Percentiles rank a stretch among this genome's conserved stretches.
Conservation (phyloP, 23 tunicate genomes). For the Trididemnum miniatum region DNA sequence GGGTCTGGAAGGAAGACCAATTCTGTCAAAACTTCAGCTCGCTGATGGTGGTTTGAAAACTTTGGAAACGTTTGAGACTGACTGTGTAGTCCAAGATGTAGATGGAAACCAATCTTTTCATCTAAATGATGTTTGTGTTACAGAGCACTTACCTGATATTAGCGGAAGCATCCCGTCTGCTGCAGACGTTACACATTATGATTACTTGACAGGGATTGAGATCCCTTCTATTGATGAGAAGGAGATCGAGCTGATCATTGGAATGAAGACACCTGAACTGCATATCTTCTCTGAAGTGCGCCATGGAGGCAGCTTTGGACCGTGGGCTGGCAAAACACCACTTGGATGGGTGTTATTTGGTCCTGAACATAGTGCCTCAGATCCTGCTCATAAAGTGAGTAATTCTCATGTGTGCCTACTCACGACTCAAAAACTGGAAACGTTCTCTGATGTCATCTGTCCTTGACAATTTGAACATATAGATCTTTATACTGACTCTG, state of each 20-base stretch:
- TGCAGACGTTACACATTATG: not conserved
- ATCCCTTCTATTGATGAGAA: not conserved
- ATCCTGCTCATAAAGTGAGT: not conserved
- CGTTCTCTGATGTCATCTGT: not conserved
- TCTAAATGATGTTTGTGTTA: not conserved
- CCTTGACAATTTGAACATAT: not conserved
- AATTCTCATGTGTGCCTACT: not conserved
- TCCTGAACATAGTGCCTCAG: not conserved
- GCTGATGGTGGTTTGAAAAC: not conserved
- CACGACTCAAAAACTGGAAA: not conserved
- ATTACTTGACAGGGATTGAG: not conserved
- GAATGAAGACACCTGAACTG: not conserved
- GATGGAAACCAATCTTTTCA: not conserved
- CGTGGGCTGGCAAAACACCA: not conserved
- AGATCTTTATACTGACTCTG: not conserved
- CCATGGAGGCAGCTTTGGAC: not conserved
- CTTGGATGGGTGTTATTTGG: slow-evolving; percentile 11
- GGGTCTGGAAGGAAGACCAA: not conserved
- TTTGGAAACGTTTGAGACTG: not conserved
- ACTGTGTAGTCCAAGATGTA: not conserved
- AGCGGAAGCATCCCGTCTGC: not conserved
- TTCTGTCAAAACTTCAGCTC: not conserved
- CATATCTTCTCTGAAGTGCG: slow-evolving; percentile 6
- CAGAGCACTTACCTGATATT: not conserved
- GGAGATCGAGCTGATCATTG: slow-evolving; percentile 2